Evolutionary conservation across 2,888 invertebrate genomes (phyloP).

Genomic region (Lasius platythorax): DNA sequence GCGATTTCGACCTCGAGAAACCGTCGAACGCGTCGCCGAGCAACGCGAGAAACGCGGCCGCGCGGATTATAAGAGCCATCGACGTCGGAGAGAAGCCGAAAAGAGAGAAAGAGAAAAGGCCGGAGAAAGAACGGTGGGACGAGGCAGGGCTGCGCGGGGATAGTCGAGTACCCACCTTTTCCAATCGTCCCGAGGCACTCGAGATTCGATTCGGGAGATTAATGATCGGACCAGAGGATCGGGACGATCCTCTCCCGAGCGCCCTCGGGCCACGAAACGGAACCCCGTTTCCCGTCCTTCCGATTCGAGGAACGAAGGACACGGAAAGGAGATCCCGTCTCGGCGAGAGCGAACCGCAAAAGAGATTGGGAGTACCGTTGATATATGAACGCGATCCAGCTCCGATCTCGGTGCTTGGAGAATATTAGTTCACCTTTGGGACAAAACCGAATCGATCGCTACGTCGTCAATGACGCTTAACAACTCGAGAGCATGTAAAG

Average conservation of each 20-base stretch:
- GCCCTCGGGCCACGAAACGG: conserved; percentile 68
- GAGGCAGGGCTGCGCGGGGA: conserved; percentile 37
- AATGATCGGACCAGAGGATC: conserved; percentile 74
- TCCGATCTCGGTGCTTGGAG: conserved; percentile 60
- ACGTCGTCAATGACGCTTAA: conserved; percentile 43
- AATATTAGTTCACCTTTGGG: conserved; percentile 68
- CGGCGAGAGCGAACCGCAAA: conserved; percentile 40
- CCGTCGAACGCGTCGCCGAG: conserved; percentile 39
- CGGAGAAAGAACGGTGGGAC: conserved; percentile 25
- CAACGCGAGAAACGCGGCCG: conserved; percentile 23
- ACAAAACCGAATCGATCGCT: conserved; percentile 48
- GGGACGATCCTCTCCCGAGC: conserved; percentile 65
- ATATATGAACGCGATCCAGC: conserved; percentile 66
- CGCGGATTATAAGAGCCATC: conserved; percentile 46
- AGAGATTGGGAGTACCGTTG: conserved; percentile 65
- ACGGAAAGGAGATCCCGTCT: conserved; percentile 70
- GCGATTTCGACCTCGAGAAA: conserved; percentile 69
- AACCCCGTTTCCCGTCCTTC: conserved; percentile 69
- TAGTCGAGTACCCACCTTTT: conserved; percentile 69
- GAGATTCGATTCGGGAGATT: conserved; percentile 78
- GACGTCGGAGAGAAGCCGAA: conserved; percentile 52
- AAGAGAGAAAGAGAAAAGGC: conserved; percentile 56
- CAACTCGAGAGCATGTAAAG: conserved; percentile 23
- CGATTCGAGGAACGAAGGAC: conserved; percentile 63
- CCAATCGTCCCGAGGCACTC: conserved; percentile 76